Evolutionary conservation across 2,113 vertebrate species (phyloP), one percentile per base, ranked within the genome.

Genomic region (Dasyornis broadbenti): DNA sequence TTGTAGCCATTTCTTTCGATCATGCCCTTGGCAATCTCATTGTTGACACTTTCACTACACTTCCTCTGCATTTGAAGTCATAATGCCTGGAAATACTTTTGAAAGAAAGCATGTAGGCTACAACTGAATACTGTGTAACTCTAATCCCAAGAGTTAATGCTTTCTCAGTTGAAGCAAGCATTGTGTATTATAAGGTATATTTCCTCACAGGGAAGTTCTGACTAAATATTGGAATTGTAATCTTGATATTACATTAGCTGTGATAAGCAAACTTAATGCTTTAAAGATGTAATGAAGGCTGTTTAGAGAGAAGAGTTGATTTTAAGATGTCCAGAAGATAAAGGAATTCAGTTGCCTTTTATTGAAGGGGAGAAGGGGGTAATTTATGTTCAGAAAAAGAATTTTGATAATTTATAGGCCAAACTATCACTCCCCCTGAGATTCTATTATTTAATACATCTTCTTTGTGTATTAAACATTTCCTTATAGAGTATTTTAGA

Each of bases 21-120:
- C 94, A 71, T 86, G 94, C 97, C 96, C 90, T 95, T 96, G 96
- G 96, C 94, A 96, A 82, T 97, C 92, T 97, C 97, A 90, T 96
- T 87, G 86, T 96, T 96, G 52, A 71, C 92, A 96, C 47, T 91
- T 92, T 59, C 59, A 79, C 60, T 77, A 76, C 37, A 47, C 33
- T 92, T 90, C 83, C 37, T 87, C 57, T 1, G 9, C 9, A 26
- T 86, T 80, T 94, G 59, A 88, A 94, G 44, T 82, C 64, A 33
- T 69, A 90, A 68, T 61, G 63, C 22, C 52, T 90, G 42, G 66
- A 90, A 80, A 49, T 76, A 47, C 18, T 89, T 93, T 77, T 87
- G 65, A 69, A 95, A 81, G 72, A 33, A 71, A 49, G 47, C 4
- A 2, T 65, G 44, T 82, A 61, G 63, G 13, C 60, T 66, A 15